Evolutionary conservation across 2,888 invertebrate species (phyloP).

Genomic region (Sphaeridia pumilis): DNA sequence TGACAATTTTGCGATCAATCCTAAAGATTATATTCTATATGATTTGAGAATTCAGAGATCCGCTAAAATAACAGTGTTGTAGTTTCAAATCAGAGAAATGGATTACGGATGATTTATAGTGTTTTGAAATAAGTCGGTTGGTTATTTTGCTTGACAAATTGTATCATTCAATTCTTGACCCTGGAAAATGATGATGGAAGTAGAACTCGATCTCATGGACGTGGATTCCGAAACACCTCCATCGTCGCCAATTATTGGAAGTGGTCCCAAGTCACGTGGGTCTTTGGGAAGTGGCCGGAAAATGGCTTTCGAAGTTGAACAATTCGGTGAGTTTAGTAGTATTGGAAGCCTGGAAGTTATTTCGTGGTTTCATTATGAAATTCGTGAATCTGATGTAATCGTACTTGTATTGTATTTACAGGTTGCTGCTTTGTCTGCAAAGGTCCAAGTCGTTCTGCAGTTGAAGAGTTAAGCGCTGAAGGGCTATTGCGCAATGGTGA

Average conservation of each 20-base stretch:
- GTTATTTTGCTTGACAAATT: background rate
- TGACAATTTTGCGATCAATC: no score
- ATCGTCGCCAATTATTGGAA: slow-evolving; percentile 27
- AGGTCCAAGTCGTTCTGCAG: slow-evolving; percentile 19
- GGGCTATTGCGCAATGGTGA: slow-evolving; percentile 21
- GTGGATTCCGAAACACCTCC: slow-evolving; percentile 28
- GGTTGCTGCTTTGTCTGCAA: slow-evolving; percentile 28
- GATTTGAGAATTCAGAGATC: background rate
- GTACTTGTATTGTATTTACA: slow-evolving; percentile 1
- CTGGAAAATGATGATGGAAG: background rate
- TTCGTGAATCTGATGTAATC: background rate
- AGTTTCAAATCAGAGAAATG: background rate
- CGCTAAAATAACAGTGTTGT: background rate
- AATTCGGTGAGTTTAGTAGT: no score
- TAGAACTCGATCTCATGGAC: slow-evolving; percentile 23
- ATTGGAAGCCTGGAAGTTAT: background rate
- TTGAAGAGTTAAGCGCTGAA: slow-evolving; percentile 24
- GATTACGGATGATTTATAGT: background rate
- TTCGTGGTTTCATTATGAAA: background rate
- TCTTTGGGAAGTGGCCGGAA: background rate
- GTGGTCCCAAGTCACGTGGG: no score
- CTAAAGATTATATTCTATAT: no score
- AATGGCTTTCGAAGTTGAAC: slow-evolving; percentile 1
- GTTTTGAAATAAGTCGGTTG: background rate
- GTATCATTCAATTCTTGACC: background rate